Evolutionary conservation across 1,140 invertebrate genomes (phyloP), one percentile per base, ranked within the genome.

Genomic region (Aphidius ervi): DNA sequence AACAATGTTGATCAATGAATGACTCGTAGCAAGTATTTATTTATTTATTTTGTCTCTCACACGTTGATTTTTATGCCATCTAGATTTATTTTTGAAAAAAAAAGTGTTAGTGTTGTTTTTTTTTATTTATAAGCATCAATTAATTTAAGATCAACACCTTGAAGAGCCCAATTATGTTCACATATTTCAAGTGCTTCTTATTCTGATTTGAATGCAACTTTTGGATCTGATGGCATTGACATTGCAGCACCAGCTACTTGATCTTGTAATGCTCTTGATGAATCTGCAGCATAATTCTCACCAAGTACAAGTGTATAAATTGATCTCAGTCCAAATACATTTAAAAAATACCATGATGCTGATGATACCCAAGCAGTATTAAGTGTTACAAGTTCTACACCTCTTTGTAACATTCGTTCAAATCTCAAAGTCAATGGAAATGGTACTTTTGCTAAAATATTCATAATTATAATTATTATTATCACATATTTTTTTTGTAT

Each of bases 301-400:
- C 98, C 98, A 16, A 99, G 83, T 10, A 99, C 97, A 23, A 99
- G 82, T 3, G 94, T 92, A 76, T 99, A 99, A 74, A 99, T 98
- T 62, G 95, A 98, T 53, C 97, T 84, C 23, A 99, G 82, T 52
- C 98, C 97, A 84, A 99, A 99, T 0, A 99, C 95, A 81, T 99
- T 99, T 1, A 99, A 85, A 76, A 99, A 99, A 82, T 99, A 99
- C 98, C 98, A 99, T 0, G 97, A 99, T 5, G 96, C 97, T 1
- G 96, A 99, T 1, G 97, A 99, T 0, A 99, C 98, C 98, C 97
- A 99, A 9, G 97, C 95, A 23, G 98, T 96, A 82, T 99, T 97
- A 45, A 99, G 74, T 39, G 95, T 96, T 6, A 87, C 84, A 40
- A 99, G 80, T 78, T 99, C 97, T 59, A 99, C 91, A 46, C 98